Evolutionary conservation across 2,888 invertebrate species (phyloP).

Genomic region (Drosophila pseudotalamancana): DNA sequence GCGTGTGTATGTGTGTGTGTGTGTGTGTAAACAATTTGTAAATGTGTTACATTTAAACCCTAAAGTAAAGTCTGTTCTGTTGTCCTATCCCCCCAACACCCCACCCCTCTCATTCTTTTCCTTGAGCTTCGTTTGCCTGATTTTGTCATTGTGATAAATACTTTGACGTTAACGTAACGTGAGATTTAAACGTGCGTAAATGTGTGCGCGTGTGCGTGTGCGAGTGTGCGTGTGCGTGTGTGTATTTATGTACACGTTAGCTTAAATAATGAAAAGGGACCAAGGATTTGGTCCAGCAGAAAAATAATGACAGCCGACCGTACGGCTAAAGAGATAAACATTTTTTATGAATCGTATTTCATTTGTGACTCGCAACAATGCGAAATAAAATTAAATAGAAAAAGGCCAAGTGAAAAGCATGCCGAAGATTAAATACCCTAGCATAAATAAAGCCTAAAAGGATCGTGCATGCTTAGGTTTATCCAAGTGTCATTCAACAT

Average conservation of each 20-base stretch:
- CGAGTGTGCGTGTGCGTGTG: background rate
- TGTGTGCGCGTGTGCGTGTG: constrained; percentile 1
- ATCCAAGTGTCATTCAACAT: too few relatives aligned
- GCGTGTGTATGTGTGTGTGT: constrained; percentile 8
- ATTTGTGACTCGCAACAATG: constrained; percentile 28
- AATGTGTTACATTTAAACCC: constrained; percentile 78
- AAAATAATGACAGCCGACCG: constrained; percentile 67
- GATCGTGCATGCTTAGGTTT: too few relatives aligned
- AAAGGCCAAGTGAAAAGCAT: background rate
- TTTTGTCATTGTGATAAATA: constrained; percentile 77
- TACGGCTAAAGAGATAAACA: constrained; percentile 55
- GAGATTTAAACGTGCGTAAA: constrained; percentile 47
- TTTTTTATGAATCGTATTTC: constrained; percentile 58
- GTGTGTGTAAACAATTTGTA: constrained; percentile 76
- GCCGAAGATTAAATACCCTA: background rate
- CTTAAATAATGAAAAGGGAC: constrained; percentile 66
- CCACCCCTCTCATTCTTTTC: background rate
- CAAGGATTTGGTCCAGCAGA: constrained; percentile 68
- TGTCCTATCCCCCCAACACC: too few relatives aligned
- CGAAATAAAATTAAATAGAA: constrained; percentile 1
- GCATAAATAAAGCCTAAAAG: background rate
- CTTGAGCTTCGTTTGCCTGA: constrained; percentile 41
- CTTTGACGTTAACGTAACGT: constrained; percentile 62
- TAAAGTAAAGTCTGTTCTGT: constrained; percentile 66
- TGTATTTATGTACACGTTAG: constrained; percentile 32